Conservation (phyloP, 2,888 invertebrate genomes). For the Acanthosoma haemorrhoidale region DNA sequence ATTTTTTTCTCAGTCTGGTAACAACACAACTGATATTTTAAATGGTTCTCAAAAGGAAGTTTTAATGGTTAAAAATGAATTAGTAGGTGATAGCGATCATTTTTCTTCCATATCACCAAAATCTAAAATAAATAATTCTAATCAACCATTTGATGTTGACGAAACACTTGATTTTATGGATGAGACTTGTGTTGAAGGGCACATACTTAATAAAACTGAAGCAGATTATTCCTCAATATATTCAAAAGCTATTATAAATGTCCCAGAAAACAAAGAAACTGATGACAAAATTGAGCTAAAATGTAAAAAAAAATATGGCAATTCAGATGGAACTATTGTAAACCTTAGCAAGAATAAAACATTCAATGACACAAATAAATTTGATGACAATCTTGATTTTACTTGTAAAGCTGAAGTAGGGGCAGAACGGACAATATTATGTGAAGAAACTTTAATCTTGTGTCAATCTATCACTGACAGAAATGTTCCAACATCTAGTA, state of each 20-base stretch:
- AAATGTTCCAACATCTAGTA: too few relatives aligned
- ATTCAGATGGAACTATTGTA: too few relatives aligned
- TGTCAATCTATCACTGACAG: background rate
- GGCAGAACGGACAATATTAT: background rate
- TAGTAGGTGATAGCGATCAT: background rate
- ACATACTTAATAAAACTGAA: background rate
- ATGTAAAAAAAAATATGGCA: too few relatives aligned
- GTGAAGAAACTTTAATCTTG: background rate
- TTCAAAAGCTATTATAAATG: background rate
- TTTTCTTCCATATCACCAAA: background rate
- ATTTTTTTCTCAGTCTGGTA: background rate
- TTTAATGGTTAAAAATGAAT: background rate
- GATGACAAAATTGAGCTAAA: background rate
- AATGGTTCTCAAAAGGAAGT: background rate
- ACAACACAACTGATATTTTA: background rate
- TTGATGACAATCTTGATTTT: background rate
- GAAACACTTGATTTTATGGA: background rate
- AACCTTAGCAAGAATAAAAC: background rate
- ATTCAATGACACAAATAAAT: background rate
- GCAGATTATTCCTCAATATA: background rate
- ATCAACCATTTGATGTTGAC: background rate
- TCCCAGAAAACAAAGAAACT: background rate
- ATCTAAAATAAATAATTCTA: background rate
- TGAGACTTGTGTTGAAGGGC: background rate
- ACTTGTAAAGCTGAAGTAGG: conserved; percentile 8